These are phyloP conservation scores for Brachylomia viminalis DNA, from an alignment of 2,888 invertebrate genomes.

Conservation along the genomic window DNA sequence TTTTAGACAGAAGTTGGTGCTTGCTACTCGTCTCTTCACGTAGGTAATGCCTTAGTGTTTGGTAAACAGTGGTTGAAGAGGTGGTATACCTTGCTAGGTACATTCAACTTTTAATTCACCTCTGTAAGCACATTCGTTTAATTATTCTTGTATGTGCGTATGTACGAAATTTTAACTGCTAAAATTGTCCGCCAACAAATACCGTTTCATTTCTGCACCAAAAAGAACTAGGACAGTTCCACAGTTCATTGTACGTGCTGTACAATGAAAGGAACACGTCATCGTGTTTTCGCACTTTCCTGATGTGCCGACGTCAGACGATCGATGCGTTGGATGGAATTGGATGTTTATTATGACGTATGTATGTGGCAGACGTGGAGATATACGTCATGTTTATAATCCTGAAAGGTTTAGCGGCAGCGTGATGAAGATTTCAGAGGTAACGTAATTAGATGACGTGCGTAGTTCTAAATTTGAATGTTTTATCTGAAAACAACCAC, in stretches of 20 bases:
- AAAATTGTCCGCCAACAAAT: constrained; percentile 31
- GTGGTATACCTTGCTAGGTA: neutral
- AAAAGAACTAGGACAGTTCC: constrained; percentile 44
- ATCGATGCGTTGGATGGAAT: constrained; percentile 34
- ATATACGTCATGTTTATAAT: constrained; percentile 33
- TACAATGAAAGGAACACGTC: constrained; percentile 53
- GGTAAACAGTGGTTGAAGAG: no score
- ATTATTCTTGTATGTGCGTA: constrained; percentile 10
- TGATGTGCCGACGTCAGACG: constrained; percentile 49
- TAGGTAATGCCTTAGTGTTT: neutral
- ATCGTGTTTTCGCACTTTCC: constrained; percentile 59
- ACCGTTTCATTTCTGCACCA: constrained; percentile 40
- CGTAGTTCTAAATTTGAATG: neutral
- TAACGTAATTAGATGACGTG: neutral
- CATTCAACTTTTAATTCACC: neutral
- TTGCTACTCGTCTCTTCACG: neutral
- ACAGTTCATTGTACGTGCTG: constrained; percentile 54
- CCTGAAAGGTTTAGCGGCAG: neutral
- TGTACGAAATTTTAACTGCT: neutral
- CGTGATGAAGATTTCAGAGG: neutral
- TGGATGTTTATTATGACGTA: constrained; percentile 41
- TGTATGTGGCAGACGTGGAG: constrained; percentile 1
- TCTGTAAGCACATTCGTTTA: neutral
- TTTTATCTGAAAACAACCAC: neutral
- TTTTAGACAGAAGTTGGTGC: neutral